These are phyloP conservation scores for Theocolax elegans DNA, from an alignment of 1,140 invertebrate species.

Conservation along the genomic window DNA sequence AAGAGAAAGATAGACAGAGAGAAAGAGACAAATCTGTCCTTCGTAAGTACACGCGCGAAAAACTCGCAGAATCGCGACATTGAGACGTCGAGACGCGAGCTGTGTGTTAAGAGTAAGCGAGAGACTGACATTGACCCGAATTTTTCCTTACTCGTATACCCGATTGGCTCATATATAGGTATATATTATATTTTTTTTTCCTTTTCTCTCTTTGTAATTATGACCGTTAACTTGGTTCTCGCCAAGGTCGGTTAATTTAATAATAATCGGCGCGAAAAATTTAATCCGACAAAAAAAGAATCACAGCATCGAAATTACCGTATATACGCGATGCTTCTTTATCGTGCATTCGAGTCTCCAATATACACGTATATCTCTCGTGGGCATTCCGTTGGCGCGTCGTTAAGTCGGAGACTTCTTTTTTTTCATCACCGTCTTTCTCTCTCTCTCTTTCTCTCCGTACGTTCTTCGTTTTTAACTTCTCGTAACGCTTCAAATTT, in stretches of 20 bases:
- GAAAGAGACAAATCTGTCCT: too few relatives aligned
- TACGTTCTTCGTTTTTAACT: background rate
- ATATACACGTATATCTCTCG: slow-evolving; percentile 8
- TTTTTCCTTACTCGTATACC: slow-evolving; percentile 34
- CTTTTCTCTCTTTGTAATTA: background rate
- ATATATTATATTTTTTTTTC: background rate
- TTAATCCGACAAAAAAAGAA: too few relatives aligned
- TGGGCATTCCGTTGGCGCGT: slow-evolving; percentile 22
- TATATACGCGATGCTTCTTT: slow-evolving; percentile 21
- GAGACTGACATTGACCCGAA: slow-evolving; percentile 53
- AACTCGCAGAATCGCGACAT: too few relatives aligned
- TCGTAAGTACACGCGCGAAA: too few relatives aligned
- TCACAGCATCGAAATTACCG: slow-evolving; percentile 36
- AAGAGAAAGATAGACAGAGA: too few relatives aligned
- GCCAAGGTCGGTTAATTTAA: too few relatives aligned
- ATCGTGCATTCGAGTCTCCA: slow-evolving; percentile 47
- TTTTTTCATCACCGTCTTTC: slow-evolving; percentile 1
- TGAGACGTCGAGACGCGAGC: slow-evolving; percentile 46
- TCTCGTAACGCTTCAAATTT: too few relatives aligned
- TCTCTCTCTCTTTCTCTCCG: slow-evolving; percentile 30
- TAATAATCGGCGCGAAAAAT: too few relatives aligned
- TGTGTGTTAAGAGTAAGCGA: slow-evolving; percentile 45
- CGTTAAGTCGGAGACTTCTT: too few relatives aligned
- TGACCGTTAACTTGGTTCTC: slow-evolving; percentile 3
- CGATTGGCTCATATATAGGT: background rate